These are phyloP conservation scores for Gonocerus acuteangulatus DNA, from an alignment of 2,888 invertebrate species.

Conservation along the genomic window DNA sequence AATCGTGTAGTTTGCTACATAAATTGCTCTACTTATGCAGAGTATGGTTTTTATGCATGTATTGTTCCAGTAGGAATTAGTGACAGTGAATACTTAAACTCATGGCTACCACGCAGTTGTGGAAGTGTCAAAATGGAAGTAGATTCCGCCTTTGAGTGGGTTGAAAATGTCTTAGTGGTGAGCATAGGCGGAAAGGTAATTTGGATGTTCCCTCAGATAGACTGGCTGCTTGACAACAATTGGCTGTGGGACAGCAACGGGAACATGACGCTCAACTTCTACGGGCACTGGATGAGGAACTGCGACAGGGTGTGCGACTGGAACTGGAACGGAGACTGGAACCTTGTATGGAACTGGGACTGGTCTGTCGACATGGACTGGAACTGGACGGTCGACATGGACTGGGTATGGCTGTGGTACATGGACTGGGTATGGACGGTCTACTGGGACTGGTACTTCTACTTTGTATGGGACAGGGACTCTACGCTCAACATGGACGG, in stretches of 20 bases:
- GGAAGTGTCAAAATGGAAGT: background rate
- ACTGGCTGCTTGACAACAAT: conserved; percentile 51
- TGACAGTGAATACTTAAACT: no score
- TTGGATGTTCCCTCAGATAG: conserved; percentile 21
- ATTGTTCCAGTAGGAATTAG: no score
- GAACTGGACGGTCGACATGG: conserved; percentile 39
- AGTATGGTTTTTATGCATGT: no score
- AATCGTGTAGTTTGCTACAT: no score
- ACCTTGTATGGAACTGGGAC: conserved; percentile 43
- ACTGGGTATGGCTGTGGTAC: conserved; percentile 40
- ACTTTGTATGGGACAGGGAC: conserved; percentile 40
- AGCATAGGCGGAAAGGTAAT: background rate
- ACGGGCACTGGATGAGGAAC: conserved; percentile 47
- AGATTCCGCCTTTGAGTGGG: background rate
- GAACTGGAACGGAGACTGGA: conserved; percentile 37
- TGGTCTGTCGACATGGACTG: conserved; percentile 42
- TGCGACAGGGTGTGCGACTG: conserved; percentile 43
- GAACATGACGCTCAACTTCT: conserved; percentile 36
- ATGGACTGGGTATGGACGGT: conserved; percentile 39
- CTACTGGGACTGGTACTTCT: conserved; percentile 39
- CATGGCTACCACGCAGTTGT: no score
- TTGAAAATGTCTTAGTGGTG: background rate
- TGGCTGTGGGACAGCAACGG: conserved; percentile 45
- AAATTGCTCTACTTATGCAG: no score
- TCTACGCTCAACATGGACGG: conserved; percentile 39